These are phyloP conservation scores for Drosophila parthenogenetica DNA, from an alignment of 2,888 invertebrate species.

Conservation along the genomic window DNA sequence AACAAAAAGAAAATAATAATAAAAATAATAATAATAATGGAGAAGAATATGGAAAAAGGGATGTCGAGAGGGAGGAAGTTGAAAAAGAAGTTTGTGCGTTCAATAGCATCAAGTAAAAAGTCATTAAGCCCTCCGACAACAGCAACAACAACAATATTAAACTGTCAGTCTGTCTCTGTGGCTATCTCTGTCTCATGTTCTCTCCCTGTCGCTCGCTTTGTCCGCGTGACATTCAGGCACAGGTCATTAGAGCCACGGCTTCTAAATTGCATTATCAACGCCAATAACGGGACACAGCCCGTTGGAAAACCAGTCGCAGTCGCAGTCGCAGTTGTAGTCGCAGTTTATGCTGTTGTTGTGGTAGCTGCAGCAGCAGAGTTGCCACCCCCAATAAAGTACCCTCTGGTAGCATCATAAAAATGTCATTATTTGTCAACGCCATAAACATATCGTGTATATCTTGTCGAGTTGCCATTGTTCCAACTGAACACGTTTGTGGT, in stretches of 20 bases:
- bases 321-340: neutral
- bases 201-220: slow-evolving; percentile 5
- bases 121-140: slow-evolving; percentile 67
- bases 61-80: slow-evolving; percentile 9
- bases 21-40: slow-evolving; percentile 43
- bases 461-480: slow-evolving; percentile 14
- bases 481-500: neutral
- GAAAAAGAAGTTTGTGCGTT: slow-evolving; percentile 48
- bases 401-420: slow-evolving; percentile 60
- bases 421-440: slow-evolving; percentile 79
- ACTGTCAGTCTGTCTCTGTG: slow-evolving; percentile 18
- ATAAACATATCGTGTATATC: slow-evolving; percentile 48
- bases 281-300: slow-evolving; percentile 67
- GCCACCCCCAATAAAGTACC: slow-evolving; percentile 21
- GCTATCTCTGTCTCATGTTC: slow-evolving; percentile 1
- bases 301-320: slow-evolving; percentile 10
- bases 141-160: slow-evolving; percentile 45
- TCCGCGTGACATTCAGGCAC: slow-evolving; percentile 40
- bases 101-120: slow-evolving; percentile 69
- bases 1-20: slow-evolving; percentile 23
- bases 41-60: slow-evolving; percentile 6
- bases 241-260: slow-evolving; percentile 74
- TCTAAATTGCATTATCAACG: slow-evolving; percentile 80
- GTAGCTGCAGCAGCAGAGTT: slow-evolving; percentile 19
- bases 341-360: slow-evolving; percentile 6